Percentiles rank a stretch among this genome's conserved stretches.
Evolutionary conservation across 1,140 invertebrate species (phyloP).

Genomic region (Anadara kagoshimensis): DNA sequence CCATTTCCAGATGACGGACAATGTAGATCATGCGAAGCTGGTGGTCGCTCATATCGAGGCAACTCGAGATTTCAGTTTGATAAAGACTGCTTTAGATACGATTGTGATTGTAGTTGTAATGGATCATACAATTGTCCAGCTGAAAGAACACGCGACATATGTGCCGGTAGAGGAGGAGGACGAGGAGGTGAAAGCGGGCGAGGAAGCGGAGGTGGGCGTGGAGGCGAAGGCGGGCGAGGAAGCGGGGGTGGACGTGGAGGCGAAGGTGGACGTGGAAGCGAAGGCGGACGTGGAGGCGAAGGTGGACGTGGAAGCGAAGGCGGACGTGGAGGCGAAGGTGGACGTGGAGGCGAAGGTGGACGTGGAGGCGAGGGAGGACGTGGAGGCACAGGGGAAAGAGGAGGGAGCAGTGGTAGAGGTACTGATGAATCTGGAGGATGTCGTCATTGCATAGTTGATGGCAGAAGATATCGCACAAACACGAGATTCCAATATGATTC

Average conservation of each 20-base stretch:
- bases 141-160: conserved; percentile 46
- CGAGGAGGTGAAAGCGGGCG: too few species aligned
- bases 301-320: too few species aligned
- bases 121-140: conserved; percentile 50
- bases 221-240: too few species aligned
- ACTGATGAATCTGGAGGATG: conserved; percentile 15
- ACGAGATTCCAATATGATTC: conserved; percentile 31
- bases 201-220: neutral
- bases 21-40: conserved; percentile 40
- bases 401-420: conserved; percentile 45
- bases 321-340: too few species aligned
- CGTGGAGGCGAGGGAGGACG: neutral
- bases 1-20: neutral
- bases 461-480: conserved; percentile 18
- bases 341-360: too few species aligned
- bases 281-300: too few species aligned
- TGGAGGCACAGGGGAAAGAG: neutral
- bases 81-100: conserved; percentile 44
- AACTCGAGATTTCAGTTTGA: conserved; percentile 34
- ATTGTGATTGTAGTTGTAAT: conserved; percentile 59
- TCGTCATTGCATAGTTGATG: conserved; percentile 31
- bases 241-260: too few species aligned
- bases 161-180: conserved; percentile 8
- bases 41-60: conserved; percentile 28
- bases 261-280: too few species aligned